Evolutionary conservation across 2,888 invertebrate species (phyloP).

Genomic region (Helicoverpa assulta): DNA sequence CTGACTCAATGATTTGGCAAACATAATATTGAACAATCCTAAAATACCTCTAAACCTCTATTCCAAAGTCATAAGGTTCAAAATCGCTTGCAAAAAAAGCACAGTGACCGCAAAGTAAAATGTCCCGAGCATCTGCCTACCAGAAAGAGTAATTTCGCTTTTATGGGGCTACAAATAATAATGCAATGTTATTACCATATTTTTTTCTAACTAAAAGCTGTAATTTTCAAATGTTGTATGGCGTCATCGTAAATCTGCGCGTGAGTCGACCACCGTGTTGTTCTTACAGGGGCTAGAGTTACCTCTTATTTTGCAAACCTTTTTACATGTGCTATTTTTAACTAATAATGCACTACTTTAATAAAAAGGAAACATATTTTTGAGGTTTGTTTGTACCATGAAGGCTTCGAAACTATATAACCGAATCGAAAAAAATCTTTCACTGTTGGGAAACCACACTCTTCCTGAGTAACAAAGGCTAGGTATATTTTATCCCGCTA

Average conservation of each 20-base stretch:
- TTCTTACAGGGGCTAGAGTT: slow-evolving; percentile 21
- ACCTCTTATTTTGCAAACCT: too few species aligned
- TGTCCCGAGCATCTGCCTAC: slow-evolving; percentile 38
- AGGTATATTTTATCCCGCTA: too few species aligned
- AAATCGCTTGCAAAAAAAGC: slow-evolving; percentile 3
- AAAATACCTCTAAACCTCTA: slow-evolving; percentile 7
- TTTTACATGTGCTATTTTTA: too few species aligned
- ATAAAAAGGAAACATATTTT: too few species aligned
- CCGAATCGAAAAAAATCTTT: too few species aligned
- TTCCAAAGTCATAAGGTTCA: background rate
- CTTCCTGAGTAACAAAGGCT: too few species aligned
- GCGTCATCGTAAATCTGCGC: slow-evolving; percentile 44
- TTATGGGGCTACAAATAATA: slow-evolving; percentile 63
- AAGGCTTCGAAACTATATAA: too few species aligned
- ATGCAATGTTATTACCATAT: slow-evolving; percentile 56
- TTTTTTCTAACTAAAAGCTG: slow-evolving; percentile 49
- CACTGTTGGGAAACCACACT: too few species aligned
- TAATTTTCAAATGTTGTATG: slow-evolving; percentile 37
- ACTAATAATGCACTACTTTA: too few species aligned
- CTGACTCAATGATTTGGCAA: slow-evolving; percentile 66
- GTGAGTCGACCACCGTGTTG: slow-evolving; percentile 34
- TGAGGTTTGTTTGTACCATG: too few species aligned
- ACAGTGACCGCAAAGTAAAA: background rate
- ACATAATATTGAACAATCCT: slow-evolving; percentile 9
- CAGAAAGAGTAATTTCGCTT: slow-evolving; percentile 58